Evolutionary conservation across 2,113 vertebrate genomes (phyloP).

Genomic region (Trachemys scripta): DNA sequence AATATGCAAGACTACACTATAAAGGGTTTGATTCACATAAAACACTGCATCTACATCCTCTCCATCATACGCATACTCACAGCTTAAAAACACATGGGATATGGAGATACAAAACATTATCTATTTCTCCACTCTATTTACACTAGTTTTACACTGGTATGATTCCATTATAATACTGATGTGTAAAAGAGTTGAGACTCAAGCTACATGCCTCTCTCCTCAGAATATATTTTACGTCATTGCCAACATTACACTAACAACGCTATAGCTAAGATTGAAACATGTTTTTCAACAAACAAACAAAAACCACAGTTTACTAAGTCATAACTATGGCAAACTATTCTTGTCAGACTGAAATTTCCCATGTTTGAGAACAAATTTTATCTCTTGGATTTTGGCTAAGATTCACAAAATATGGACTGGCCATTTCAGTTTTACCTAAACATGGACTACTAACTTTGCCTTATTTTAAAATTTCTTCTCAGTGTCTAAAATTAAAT

Average conservation of each 20-base stretch:
- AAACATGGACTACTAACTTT: background rate
- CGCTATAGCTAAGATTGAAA: accelerated
- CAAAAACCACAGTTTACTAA: background rate
- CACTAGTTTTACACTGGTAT: background rate
- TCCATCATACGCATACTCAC: accelerated
- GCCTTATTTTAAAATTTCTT: background rate
- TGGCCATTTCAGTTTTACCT: background rate
- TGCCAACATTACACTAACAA: background rate
- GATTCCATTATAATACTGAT: background rate
- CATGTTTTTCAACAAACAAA: background rate
- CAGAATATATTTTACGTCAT: background rate
- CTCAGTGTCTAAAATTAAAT: accelerated
- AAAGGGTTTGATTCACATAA: background rate
- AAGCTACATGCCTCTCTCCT: background rate
- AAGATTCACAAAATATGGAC: accelerated
- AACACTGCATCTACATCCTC: background rate
- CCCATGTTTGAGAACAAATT: background rate
- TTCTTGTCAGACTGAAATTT: background rate
- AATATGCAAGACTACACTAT: background rate
- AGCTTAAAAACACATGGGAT: background rate
- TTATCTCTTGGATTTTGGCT: background rate
- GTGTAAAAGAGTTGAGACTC: background rate
- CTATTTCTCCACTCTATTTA: background rate
- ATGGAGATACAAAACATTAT: background rate
- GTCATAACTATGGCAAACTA: background rate